Conservation (phyloP, 1,140 invertebrate genomes). For the Lordiphosa clarofinis region DNA sequence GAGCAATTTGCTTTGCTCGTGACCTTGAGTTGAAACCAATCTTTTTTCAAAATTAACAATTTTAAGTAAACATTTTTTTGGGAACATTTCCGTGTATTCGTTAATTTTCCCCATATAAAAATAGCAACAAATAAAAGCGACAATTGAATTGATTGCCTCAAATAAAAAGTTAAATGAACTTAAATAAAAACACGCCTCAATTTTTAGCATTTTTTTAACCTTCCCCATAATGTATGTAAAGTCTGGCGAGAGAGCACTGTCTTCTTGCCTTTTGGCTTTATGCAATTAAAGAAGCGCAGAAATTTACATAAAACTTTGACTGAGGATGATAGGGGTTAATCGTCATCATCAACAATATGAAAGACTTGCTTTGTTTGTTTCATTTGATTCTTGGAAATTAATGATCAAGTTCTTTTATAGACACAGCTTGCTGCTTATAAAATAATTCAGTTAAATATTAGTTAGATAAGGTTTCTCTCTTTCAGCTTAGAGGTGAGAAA, state of each 20-base stretch:
- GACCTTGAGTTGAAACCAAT: background rate
- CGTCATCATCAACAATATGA: background rate
- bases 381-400: background rate
- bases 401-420: background rate
- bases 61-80: too few species aligned
- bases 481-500: conserved; percentile 3
- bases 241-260: background rate
- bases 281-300: conserved; percentile 19
- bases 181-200: conserved; percentile 38
- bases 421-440: background rate
- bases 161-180: conserved; percentile 55
- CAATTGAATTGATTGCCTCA: conserved; percentile 59
- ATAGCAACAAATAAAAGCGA: conserved; percentile 18
- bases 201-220: conserved; percentile 19
- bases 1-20: conserved; percentile 2
- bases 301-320: conserved; percentile 39
- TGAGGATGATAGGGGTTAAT: background rate
- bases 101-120: conserved; percentile 5
- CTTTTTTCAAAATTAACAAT: too few species aligned
- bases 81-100: too few species aligned
- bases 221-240: conserved; percentile 19
- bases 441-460: too few species aligned
- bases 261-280: conserved; percentile 30
- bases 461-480: too few species aligned
- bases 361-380: background rate